Evolutionary conservation across 2,113 vertebrate species (phyloP), one percentile per base, ranked within the genome.

Genomic region (Saccopteryx leptura): DNA sequence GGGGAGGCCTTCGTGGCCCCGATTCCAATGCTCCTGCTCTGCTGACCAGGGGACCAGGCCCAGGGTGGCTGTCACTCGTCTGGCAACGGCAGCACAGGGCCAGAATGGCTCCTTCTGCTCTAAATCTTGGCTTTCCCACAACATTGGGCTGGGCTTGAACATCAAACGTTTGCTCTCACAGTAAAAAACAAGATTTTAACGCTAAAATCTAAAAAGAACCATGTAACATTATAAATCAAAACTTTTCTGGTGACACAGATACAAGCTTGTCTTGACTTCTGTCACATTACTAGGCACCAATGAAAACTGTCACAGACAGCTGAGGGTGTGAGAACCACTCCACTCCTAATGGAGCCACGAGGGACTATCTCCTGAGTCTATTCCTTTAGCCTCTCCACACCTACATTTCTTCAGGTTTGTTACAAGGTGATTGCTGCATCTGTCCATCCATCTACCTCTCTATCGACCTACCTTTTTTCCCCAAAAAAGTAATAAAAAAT

Each of bases 121-220:
- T 13, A 18, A 6, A 17, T 50, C 61, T n/a, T 14, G 68, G 60
- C 52, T 61, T 48, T 54, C 8, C 68, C 7, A 7, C 33, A 21
- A 11, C 10, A 2, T 7, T 1, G 0, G 2, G 23, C 18, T 18
- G 28, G 50, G 12, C 33, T n/a, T 71, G 23, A 50, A 75, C 60
- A n/a, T 48, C 39, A 24, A 71, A 58, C 24, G 74, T 75, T 81
- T 81, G 72, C 56, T 63, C 24, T 54, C 5, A 4, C 7, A 21
- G 26, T 31, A 17, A 89, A 88, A 74, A 76, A 90, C 4, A 65
- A 84, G 50, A 74, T 74, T 61, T 93, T 75, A 91, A 83, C n/a
- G 39, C 0, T 28, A 46, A 58, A 84, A 90, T 79, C 28, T 56
- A 81, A 14, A 52, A 65, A 88, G 31, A 58, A 80, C 3, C 72